Evolutionary conservation across 2,888 invertebrate genomes (phyloP).

Genomic region (Seladonia tumulorum): DNA sequence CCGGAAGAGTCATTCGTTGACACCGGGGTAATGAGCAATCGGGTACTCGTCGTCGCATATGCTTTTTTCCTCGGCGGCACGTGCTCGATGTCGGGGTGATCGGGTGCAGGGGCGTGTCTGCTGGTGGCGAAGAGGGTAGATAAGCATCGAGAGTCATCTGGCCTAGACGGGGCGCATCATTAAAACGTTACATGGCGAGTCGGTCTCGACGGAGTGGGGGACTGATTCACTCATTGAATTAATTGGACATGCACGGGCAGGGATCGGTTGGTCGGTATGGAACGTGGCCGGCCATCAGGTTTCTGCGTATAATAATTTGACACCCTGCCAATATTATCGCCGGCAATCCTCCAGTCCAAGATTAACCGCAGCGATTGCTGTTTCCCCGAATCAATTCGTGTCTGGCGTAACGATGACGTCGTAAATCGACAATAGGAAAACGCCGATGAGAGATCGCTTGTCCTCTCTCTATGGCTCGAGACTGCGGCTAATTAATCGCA

Average conservation of each 20-base stretch:
- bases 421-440: background rate
- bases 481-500: constrained; percentile 71
- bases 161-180: constrained; percentile 76
- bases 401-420: background rate
- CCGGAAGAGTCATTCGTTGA: constrained; percentile 41
- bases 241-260: constrained; percentile 77
- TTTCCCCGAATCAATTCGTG: background rate
- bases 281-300: constrained; percentile 44
- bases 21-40: constrained; percentile 62
- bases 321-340: background rate
- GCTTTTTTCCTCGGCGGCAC: constrained; percentile 72
- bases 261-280: constrained; percentile 63
- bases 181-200: constrained; percentile 76
- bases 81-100: constrained; percentile 74
- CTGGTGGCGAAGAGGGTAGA: constrained; percentile 82
- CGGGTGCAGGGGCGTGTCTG: constrained; percentile 77
- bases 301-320: constrained; percentile 27
- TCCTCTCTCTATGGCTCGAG: constrained; percentile 37
- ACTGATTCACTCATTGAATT: constrained; percentile 82
- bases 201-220: constrained; percentile 62
- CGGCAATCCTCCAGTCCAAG: background rate
- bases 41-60: constrained; percentile 72
- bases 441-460: constrained; percentile 22
- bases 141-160: constrained; percentile 84
- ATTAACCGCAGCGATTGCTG: background rate